Evolutionary conservation across 2,797 vertebrate genomes (phyloP).

Genomic region (Rhynchonycteris naso): DNA sequence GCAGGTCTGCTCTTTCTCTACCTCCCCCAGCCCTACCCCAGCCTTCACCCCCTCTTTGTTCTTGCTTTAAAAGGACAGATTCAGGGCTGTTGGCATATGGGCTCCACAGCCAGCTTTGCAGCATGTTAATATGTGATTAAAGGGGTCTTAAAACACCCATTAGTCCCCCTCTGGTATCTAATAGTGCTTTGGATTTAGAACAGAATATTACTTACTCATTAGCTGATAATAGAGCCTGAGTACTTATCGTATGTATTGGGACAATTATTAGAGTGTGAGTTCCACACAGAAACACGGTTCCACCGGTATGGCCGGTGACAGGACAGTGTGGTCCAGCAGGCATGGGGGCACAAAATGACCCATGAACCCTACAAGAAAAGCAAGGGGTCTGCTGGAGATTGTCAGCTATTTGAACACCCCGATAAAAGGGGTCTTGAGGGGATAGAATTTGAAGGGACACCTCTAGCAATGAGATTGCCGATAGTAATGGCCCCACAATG

Average conservation of each 20-base stretch:
- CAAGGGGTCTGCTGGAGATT: neutral
- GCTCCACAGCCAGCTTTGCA: slow-evolving; percentile 28
- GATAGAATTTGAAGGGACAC: neutral
- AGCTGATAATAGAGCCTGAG: slow-evolving; percentile 69
- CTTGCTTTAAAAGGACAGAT: neutral
- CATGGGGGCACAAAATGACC: neutral
- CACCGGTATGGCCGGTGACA: neutral
- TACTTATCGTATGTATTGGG: neutral
- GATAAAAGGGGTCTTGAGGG: neutral
- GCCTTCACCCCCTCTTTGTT: neutral
- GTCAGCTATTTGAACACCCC: neutral
- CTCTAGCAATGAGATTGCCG: neutral
- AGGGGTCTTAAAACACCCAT: slow-evolving; percentile 78
- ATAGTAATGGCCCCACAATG: no score
- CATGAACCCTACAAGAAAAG: neutral
- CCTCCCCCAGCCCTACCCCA: fast-evolving
- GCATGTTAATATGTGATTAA: slow-evolving; percentile 77
- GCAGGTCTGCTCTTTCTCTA: neutral
- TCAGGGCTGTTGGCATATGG: slow-evolving; percentile 45
- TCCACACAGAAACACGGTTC: neutral
- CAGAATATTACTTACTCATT: slow-evolving; percentile 81
- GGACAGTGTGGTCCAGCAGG: neutral
- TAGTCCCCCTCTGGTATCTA: slow-evolving; percentile 78
- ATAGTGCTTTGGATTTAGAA: slow-evolving; percentile 76
- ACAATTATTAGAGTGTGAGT: slow-evolving; percentile 30